A percentile compares a stretch with the other conserved stretches of the same genome.
Conservation (phyloP, 2,113 vertebrate species). For the Aegypius monachus region DNA sequence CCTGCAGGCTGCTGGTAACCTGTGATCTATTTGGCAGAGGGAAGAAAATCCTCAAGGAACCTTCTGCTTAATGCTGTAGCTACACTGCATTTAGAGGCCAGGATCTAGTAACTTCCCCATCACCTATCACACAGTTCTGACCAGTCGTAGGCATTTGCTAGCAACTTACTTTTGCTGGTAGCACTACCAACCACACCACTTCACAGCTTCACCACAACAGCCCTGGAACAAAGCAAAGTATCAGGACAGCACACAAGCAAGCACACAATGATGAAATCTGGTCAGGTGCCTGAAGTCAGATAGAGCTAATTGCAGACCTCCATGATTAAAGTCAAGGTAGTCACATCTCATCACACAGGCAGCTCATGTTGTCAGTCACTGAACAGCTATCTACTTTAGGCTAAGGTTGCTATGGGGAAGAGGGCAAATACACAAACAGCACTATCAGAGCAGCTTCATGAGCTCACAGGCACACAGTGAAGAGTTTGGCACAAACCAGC, state of each 20-base stretch:
- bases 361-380: not conserved
- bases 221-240: not conserved
- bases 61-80: not conserved
- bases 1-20: not conserved
- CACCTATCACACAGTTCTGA: not conserved
- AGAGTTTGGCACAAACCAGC: not conserved
- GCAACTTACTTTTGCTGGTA: not conserved
- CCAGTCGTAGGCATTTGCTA: not conserved
- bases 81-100: no score
- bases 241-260: not conserved
- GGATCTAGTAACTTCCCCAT: not conserved
- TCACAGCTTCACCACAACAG: not conserved
- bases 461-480: not conserved
- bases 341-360: conserved; percentile 76
- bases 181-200: not conserved
- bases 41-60: not conserved
- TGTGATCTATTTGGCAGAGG: not conserved
- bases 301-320: conserved; percentile 82
- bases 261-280: not conserved
- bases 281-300: conserved; percentile 65
- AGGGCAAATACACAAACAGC: fast-evolving
- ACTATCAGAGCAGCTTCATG: fast-evolving
- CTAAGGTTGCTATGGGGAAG: not conserved
- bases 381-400: not conserved
- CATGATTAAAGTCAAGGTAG: conserved; percentile 69